Conservation (phyloP, 2,113 vertebrate species). For the Cyprinodon brontotheroides region DNA sequence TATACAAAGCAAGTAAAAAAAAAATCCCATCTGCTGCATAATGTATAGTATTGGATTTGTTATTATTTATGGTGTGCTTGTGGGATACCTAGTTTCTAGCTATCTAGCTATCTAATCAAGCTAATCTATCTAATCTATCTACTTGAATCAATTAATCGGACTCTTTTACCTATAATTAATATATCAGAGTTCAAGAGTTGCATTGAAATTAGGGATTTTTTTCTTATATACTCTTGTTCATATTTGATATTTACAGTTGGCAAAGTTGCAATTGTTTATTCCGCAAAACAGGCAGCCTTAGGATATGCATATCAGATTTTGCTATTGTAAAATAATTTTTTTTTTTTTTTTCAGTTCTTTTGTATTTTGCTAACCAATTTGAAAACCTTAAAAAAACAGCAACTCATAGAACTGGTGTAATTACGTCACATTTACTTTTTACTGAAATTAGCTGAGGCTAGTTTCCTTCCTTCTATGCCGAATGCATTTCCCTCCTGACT, state of each 20-base stretch:
- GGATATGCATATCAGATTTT: conserved; percentile 42
- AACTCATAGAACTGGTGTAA: conserved; percentile 53
- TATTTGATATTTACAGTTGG: conserved; percentile 32
- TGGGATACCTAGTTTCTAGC: no score
- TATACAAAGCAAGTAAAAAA: no score
- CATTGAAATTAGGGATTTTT: conserved; percentile 31
- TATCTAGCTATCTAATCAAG: no score
- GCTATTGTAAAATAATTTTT: conserved; percentile 46
- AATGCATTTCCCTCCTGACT: neutral
- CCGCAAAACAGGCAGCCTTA: conserved; percentile 45
- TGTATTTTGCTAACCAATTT: conserved; percentile 65
- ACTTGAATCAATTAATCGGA: no score
- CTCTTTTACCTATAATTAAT: neutral
- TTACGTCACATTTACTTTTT: conserved; percentile 63
- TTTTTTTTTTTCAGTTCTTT: conserved; percentile 38
- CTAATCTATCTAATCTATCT: no score
- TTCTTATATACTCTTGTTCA: conserved; percentile 34
- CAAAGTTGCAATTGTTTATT: conserved; percentile 53
- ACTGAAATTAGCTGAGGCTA: conserved; percentile 31
- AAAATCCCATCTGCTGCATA: no score
- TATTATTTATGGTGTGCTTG: no score
- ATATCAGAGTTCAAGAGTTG: conserved; percentile 8
- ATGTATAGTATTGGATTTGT: no score
- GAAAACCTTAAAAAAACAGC: conserved; percentile 32
- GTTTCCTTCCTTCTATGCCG: conserved; percentile 2